Conservation (phyloP, 2,797 vertebrate species). For the Sparidentex hasta region DNA sequence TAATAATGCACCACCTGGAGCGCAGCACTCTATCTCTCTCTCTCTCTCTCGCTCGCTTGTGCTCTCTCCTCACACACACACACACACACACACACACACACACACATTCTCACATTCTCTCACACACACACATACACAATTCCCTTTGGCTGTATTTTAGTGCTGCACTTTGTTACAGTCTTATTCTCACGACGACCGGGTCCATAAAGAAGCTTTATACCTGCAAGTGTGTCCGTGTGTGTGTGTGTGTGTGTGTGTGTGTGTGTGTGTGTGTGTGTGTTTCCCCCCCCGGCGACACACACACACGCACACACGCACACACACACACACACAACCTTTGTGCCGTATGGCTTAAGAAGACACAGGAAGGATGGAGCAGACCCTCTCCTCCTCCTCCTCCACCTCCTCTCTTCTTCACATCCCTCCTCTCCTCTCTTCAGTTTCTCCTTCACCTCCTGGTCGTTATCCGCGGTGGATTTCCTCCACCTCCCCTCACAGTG, state of each 20-base stretch:
- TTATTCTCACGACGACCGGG: conserved; percentile 57
- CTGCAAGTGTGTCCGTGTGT: conserved; percentile 24
- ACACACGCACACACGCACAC: background rate
- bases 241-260: conserved; percentile 39
- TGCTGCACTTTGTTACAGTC: conserved; percentile 71
- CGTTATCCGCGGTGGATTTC: conserved; percentile 32
- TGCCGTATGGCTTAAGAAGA: conserved; percentile 41
- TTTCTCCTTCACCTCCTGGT: conserved; percentile 10
- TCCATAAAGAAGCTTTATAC: conserved; percentile 59
- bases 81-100: conserved; percentile 30
- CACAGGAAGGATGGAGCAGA: conserved; percentile 15
- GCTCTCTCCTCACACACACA: background rate
- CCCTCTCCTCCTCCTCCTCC: conserved; percentile 24
- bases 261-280: conserved; percentile 29
- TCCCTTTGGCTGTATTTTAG: conserved; percentile 72
- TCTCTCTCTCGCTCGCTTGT: background rate
- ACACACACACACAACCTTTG: conserved; percentile 39
- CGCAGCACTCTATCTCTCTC: conserved; percentile 55
- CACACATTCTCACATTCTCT: too few relatives aligned
- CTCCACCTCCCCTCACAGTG: too few relatives aligned
- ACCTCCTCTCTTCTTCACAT: background rate
- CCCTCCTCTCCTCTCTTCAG: background rate
- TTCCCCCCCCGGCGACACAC: conserved; percentile 34
- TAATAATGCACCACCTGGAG: conserved; percentile 81
- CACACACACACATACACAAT: conserved; percentile 56